Base-by-base conservation (phyloP, 1,140 invertebrate genomes). In the Euglossa dilemma region DNA sequence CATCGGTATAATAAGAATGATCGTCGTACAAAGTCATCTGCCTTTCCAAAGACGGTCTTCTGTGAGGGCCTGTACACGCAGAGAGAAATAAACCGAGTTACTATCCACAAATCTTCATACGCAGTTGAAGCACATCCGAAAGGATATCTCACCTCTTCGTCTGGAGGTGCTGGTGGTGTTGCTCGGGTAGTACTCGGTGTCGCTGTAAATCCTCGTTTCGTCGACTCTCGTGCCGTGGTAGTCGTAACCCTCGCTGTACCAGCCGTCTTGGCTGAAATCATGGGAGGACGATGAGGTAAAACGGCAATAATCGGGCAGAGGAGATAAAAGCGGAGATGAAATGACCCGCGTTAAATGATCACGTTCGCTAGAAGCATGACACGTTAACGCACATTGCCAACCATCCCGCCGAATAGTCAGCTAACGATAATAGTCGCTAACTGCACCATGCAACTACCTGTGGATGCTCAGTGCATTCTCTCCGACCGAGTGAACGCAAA, bases 21-120 rank as follows among this genome's bases (percentile, higher is more conserved):
- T 98, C 97, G 91, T 97, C 97, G 89, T 97, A 97, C 85, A 97
- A 93, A 72, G 97, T 97, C 84, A 95, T 96, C 94, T 98, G 97
- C 91, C 97, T 95, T 92, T 97, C 97, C 87, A 98, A 94, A 92
- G 97, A 97, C 83, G 97, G 96, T 91, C 96, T 95, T 91, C 97
- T 95, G 78, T 95, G 91, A 76, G 93, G 94, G 89, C 93, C 94
- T 95, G 88, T n/a, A 87, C 14, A 66, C 23, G 59, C 0, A 72
- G 16, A 83, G 16, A 83, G 7, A 57, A 18, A 57, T 23, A 76
- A 75, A 59, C 59, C 66, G 70, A 56, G 63, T 74, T 56, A 23
- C 43, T 47, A 36, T 61, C 43, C 12, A n/a, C 6, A 50, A 47
- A n/a, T 50, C 8, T 7, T 16, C n/a, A 18, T 50, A 4, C 4